Percentiles rank a stretch among this genome's conserved stretches.
phyloP scores from a whole-genome alignment of 2,888 invertebrate species.

The Pantelozetes paolii region DNA sequence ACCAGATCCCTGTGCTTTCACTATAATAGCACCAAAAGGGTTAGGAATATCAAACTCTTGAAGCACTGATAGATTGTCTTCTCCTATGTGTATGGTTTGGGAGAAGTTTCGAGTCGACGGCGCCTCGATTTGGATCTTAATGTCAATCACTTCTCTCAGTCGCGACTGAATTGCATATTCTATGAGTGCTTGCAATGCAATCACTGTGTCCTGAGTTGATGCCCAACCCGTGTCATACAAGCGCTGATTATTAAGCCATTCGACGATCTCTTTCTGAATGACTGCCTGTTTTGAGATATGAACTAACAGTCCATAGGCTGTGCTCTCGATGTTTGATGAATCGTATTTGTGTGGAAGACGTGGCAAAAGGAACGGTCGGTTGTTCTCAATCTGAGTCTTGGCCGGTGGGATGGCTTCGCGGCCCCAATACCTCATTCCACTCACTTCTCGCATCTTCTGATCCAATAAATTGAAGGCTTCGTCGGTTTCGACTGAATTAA shows the following conservation, averaged over 20 bases:
- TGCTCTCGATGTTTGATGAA: constrained; percentile 84
- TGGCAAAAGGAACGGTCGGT: constrained; percentile 81
- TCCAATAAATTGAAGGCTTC: constrained; percentile 71
- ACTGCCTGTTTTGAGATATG: constrained; percentile 79
- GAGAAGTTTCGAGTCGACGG: constrained; percentile 68
- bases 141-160: constrained; percentile 73
- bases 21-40: constrained; percentile 90
- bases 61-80: constrained; percentile 70
- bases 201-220: constrained; percentile 81
- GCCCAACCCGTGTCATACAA: constrained; percentile 83
- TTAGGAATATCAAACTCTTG: constrained; percentile 81
- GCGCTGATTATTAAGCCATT: constrained; percentile 83
- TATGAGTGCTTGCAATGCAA: constrained; percentile 80
- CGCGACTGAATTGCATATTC: constrained; percentile 81
- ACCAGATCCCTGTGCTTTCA: constrained; percentile 87
- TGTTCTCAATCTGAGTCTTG: constrained; percentile 63
- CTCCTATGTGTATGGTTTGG: constrained; percentile 50
- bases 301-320: constrained; percentile 82
- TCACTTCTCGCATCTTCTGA: constrained; percentile 64
- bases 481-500: constrained; percentile 79
- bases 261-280: constrained; percentile 76
- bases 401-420: constrained; percentile 66
- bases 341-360: constrained; percentile 82
- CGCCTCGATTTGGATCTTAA: constrained; percentile 75
- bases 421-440: constrained; percentile 80